phyloP scores from a whole-genome alignment of 2,888 invertebrate species.

The Tenthredo notha region DNA sequence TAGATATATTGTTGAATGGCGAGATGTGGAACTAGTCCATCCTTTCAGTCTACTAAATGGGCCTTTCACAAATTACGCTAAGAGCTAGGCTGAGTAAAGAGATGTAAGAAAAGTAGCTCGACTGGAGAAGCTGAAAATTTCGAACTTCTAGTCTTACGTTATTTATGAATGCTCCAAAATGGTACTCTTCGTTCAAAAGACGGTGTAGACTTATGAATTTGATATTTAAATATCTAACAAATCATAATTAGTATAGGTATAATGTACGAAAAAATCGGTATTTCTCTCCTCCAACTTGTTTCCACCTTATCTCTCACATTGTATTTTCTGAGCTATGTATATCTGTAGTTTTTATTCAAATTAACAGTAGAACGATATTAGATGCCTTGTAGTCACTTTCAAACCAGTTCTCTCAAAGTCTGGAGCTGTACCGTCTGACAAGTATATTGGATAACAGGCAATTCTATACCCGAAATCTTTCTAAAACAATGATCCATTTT shows the following conservation, averaged over 20 bases:
- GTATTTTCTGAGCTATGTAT: not conserved
- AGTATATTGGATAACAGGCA: conserved; percentile 31
- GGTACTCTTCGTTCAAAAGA: not conserved
- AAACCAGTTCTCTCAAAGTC: conserved; percentile 16
- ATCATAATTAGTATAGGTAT: not conserved
- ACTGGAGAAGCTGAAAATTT: no score
- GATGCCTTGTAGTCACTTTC: conserved; percentile 31
- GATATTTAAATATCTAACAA: not conserved
- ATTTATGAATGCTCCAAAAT: not conserved
- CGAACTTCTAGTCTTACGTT: not conserved
- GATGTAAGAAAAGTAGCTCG: no score
- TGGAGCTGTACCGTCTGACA: conserved; percentile 49
- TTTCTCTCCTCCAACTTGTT: not conserved
- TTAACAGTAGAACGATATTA: conserved; percentile 27
- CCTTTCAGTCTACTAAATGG: not conserved
- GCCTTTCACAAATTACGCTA: not conserved
- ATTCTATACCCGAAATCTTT: not conserved
- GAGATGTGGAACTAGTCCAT: not conserved
- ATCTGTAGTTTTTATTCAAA: conserved; percentile 18
- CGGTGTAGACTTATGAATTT: not conserved
- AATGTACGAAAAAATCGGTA: not conserved
- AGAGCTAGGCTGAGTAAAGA: not conserved
- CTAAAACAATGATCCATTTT: not conserved
- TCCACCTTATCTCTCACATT: not conserved
- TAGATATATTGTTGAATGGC: not conserved